Conservation (phyloP, 2,113 vertebrate species). For the mouse (Mus musculus) region GRCm39 chrX:41764001-41764500, state of each 20-base stretch:
- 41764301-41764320: slow-evolving; percentile 23
- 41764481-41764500: slow-evolving; percentile 6
- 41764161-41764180: background rate
- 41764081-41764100: background rate
- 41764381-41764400: background rate
- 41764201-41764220: background rate
- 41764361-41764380: background rate
- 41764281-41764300: background rate
- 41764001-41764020: background rate
- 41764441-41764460: background rate
- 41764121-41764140: background rate
- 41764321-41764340: background rate
- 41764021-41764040: background rate
- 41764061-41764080: background rate
- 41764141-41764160: background rate
- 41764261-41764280: background rate
- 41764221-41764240: background rate
- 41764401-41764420: slow-evolving; percentile 21
- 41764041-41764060: background rate
- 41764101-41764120: background rate
- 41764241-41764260: slow-evolving; percentile 10
- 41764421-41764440: background rate
- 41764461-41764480: slow-evolving; percentile 40
- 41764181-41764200: background rate
- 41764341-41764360: background rate